A percentile compares a stretch with the other conserved stretches of the same genome.
phyloP scores from a whole-genome alignment of 2,888 invertebrate genomes.

The Ethmia dodecea region DNA sequence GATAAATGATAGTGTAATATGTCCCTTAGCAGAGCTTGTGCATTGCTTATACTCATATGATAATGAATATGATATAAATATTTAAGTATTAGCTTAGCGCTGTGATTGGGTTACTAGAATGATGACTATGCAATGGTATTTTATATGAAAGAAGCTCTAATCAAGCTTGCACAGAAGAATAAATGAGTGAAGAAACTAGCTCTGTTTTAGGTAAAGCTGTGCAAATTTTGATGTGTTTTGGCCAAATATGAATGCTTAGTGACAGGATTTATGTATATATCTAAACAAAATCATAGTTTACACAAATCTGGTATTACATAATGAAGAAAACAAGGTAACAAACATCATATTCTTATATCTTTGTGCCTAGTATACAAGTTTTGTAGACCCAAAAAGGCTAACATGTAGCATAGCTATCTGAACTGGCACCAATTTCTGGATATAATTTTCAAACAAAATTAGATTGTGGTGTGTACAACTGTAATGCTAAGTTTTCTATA shows the following conservation, averaged over 20 bases:
- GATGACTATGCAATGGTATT: constrained; percentile 5
- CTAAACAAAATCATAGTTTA: neutral
- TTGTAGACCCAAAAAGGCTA: neutral
- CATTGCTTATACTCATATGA: too few species aligned
- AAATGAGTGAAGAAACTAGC: constrained; percentile 22
- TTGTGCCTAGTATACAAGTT: neutral
- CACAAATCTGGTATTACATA: neutral
- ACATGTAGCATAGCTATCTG: too few species aligned
- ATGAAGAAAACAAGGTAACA: too few species aligned
- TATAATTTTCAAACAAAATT: too few species aligned
- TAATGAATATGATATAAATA: neutral
- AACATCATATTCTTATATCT: neutral
- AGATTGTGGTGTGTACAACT: too few species aligned
- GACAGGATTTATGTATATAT: neutral
- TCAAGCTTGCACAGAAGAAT: constrained; percentile 22
- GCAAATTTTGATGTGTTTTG: constrained; percentile 19
- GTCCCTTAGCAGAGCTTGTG: too few species aligned
- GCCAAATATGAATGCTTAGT: constrained; percentile 8
- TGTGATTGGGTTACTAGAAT: constrained; percentile 21
- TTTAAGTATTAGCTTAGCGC: constrained; percentile 23
- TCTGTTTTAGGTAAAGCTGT: constrained; percentile 27
- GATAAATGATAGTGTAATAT: too few species aligned
- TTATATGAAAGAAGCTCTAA: constrained; percentile 25
- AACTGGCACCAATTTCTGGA: too few species aligned
- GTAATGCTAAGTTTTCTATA: too few species aligned